Evolutionary conservation across 1,140 invertebrate genomes (phyloP), one percentile per base, ranked within the genome.

Genomic region (Diorhabda sublineata): DNA sequence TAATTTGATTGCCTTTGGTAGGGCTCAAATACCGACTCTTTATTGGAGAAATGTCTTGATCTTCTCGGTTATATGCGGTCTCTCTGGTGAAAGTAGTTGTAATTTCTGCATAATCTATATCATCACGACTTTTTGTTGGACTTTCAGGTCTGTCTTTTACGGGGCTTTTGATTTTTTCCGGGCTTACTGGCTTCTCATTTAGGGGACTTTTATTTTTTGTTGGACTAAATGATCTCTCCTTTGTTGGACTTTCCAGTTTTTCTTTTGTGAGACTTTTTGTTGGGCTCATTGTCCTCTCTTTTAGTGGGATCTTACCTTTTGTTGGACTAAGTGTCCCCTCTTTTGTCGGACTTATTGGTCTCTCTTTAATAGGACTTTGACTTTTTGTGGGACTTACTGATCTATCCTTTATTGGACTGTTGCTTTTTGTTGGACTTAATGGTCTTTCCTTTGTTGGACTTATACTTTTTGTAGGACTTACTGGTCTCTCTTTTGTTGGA

Each of bases 391-490:
- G 7, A 11, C 11, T 11, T 11, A 26, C 11, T 2, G 47, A n/a
- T 52, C 47, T 52, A 8, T 52, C 47, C 4, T 52, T 52, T 4
- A 52, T 3, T 52, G 47, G 47, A 52, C 47, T 42, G 8, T 60
- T 60, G 6, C 58, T 11, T 60, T 60, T 11, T 3, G 58, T 11
- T 4, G 58, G 42, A n/a, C 58, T 60, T 2, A 11, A 42, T 58
- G 47, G 43, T 66, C 61, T 67, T 73, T 68, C 68, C 70, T 52
- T 68, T 52, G 6, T 11, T 60, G 67, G 69, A 69, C 45, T 26
- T 26, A 26, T 26, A 26, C 26, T 61, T 3, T 69, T 57, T 43
- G 45, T 26, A 26, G 68, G 64, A 45, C 47, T 11, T 52, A 6
- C 6, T 45, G 47, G 43, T 64, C 61, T 67, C 71, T 68, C 68